Evolutionary conservation across 2,113 vertebrate species (phyloP).

Genomic region (Ciconia boyciana): DNA sequence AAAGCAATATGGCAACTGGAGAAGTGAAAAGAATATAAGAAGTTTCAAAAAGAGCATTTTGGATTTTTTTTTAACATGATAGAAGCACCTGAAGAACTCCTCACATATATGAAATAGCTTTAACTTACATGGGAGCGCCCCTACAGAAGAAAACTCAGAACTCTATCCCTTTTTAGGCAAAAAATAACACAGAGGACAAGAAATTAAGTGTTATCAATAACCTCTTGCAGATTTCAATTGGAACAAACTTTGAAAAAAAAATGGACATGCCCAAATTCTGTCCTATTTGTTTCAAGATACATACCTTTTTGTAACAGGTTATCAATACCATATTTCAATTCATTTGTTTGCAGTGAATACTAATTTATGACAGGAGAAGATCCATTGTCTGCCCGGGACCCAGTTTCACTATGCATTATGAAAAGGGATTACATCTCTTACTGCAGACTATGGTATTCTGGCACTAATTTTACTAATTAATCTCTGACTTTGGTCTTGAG

Average conservation of each 20-base stretch:
- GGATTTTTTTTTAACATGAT: background rate
- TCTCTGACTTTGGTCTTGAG: background rate
- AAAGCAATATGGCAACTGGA: background rate
- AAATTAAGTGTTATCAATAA: background rate
- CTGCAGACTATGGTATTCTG: background rate
- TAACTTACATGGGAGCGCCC: background rate
- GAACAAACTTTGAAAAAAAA: background rate
- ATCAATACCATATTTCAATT: background rate
- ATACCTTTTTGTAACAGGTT: background rate
- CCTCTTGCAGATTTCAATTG: background rate
- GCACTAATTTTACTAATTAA: background rate
- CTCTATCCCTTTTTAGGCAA: background rate
- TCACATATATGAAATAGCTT: background rate
- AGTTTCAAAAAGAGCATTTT: background rate
- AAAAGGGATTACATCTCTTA: background rate
- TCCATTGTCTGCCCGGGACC: background rate
- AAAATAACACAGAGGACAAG: background rate
- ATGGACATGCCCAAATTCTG: background rate
- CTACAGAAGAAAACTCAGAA: background rate
- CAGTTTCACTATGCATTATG: background rate
- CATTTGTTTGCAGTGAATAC: background rate
- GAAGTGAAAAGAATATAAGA: background rate
- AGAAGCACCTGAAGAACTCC: background rate
- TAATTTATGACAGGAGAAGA: background rate
- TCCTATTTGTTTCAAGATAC: background rate